Base-by-base conservation (phyloP, 2,113 vertebrate genomes). In the Echinops telfairi region DNA sequence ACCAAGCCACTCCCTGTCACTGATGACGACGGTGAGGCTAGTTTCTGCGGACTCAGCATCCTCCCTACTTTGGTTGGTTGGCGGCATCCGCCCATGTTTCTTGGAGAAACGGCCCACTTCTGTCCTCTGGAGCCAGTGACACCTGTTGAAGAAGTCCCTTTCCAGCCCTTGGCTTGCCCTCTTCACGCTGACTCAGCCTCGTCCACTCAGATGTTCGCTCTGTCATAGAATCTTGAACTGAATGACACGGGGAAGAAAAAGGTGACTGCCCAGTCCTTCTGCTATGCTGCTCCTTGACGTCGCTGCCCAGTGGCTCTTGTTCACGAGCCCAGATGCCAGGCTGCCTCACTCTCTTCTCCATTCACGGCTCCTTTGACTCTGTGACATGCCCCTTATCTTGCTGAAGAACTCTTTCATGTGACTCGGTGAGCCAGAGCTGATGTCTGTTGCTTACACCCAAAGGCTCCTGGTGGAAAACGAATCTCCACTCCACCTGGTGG, bases 121-220 rank as follows among this genome's bases (percentile, higher is more conserved):
- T 31, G 25, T 60, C 83, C 62, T 33, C 14, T 2, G 47, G 2
- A 76, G 60, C 38, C 12, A 9, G 20, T 2, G 19, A 47, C 6
- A n/a, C 68, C 7, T 33, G 20, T 33, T 64, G 33, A 58, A 17
- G 17, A 29, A 83, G 78, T 12, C 29, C 47, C 68, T 53, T 23
- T 10, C 47, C 10, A 2, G 27, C 12, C 16, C 22, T 31, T 60
- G 19, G 6, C 1, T 60, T 57, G 81, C n/a, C 47, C 58, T 86
- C 68, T 36, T 70, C 6, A 9, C n/a, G 17, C 29, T 64, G 25
- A 68, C 62, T 68, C 58, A 16, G 47, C 57, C 47, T 0, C 31
- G 31, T 29, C 12, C 38, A 53, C 60, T 88, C 87, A 19, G 66
- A 77, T 81, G 27, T 76, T 86, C 77, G 91, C 77, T 93, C 58